phyloP scores from a whole-genome alignment of 2,888 invertebrate genomes.

The Ferrisia virgata region DNA sequence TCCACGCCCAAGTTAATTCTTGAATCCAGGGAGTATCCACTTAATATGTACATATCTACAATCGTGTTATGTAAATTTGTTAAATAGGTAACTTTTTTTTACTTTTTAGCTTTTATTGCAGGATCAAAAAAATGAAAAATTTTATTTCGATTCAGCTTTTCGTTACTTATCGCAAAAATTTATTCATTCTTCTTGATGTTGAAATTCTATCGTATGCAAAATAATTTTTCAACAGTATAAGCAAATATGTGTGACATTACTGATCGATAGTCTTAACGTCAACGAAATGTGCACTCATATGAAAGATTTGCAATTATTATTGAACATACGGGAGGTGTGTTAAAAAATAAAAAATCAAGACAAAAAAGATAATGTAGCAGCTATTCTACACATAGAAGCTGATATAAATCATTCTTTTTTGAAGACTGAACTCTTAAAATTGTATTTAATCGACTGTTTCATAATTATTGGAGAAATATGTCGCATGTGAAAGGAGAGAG shows the following conservation, averaged over 20 bases:
- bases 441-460: background rate
- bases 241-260: too few relatives aligned
- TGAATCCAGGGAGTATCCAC: background rate
- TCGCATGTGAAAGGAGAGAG: conserved; percentile 3
- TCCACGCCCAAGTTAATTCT: background rate
- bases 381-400: background rate
- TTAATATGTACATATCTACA: too few relatives aligned
- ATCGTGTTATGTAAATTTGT: background rate
- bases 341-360: background rate
- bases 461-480: background rate
- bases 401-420: background rate
- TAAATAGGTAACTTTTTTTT: background rate
- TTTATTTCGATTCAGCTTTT: background rate
- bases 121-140: background rate
- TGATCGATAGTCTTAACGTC: too few relatives aligned
- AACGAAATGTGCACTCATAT: too few relatives aligned
- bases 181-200: too few relatives aligned
- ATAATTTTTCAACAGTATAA: too few relatives aligned
- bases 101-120: background rate
- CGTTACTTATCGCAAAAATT: too few relatives aligned
- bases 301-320: too few relatives aligned
- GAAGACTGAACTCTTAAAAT: background rate
- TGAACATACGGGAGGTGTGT: too few relatives aligned
- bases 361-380: background rate
- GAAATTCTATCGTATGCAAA: too few relatives aligned